A percentile compares a stretch with the other conserved stretches of the same genome.
phyloP scores from a whole-genome alignment of 1,140 invertebrate genomes.

The Drosophila yakuba region DNA sequence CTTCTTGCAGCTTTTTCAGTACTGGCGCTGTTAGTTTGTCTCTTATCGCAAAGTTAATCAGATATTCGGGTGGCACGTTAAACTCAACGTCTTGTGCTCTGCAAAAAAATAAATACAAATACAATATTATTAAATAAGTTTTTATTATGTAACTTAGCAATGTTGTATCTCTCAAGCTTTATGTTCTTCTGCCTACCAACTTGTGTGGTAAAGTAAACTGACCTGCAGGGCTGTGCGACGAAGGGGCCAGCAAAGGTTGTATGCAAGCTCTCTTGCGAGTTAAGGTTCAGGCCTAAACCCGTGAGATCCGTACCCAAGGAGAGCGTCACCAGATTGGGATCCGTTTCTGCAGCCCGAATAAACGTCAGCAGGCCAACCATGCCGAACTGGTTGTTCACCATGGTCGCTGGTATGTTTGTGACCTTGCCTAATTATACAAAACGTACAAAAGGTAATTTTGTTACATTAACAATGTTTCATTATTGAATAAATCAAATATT shows the following conservation, averaged over 20 bases:
- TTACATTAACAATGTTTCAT: too few species aligned
- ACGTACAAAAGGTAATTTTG: too few species aligned
- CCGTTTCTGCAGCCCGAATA: constrained; percentile 98
- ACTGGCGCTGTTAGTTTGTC: constrained; percentile 98
- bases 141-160: too few species aligned
- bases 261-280: constrained; percentile 98
- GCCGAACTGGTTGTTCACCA: constrained; percentile 99
- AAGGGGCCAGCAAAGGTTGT: constrained; percentile 99
- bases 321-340: constrained; percentile 97
- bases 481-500: neutral
- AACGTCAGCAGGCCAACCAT: constrained; percentile 99
- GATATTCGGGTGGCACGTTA: constrained; percentile 99
- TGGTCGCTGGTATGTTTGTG: constrained; percentile 98
- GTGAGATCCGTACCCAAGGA: constrained; percentile 99
- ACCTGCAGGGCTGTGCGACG: constrained; percentile 97
- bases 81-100: constrained; percentile 99
- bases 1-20: constrained; percentile 98
- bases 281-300: constrained; percentile 98
- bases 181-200: too few species aligned
- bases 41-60: constrained; percentile 96
- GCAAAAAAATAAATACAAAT: constrained; percentile 37
- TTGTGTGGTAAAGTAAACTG: too few species aligned
- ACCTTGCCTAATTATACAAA: constrained; percentile 89
- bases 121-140: neutral
- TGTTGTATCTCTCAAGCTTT: too few species aligned